Percentiles rank a stretch among this genome's conserved stretches.
Conservation (phyloP, 2,113 vertebrate species). For the Nycticryphes semicollaris region DNA sequence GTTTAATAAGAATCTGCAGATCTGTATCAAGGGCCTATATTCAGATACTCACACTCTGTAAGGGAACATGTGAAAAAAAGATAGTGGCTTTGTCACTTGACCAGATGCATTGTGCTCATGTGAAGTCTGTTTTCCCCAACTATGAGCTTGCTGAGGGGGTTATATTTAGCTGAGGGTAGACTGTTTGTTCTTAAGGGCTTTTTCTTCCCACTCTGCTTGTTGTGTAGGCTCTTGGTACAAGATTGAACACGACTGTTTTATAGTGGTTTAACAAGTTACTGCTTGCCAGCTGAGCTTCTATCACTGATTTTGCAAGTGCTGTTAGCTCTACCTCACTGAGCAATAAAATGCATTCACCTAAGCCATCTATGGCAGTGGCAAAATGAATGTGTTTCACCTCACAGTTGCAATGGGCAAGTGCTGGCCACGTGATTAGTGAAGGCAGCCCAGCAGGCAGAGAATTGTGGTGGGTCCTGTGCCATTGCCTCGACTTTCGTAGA, state of each 20-base stretch:
- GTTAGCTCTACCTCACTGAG: not conserved
- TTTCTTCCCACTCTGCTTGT: not conserved
- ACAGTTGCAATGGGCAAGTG: not conserved
- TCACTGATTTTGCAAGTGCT: not conserved
- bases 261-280: not conserved
- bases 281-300: not conserved
- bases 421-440: not conserved
- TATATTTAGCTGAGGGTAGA: slow-evolving; percentile 1
- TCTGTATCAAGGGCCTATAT: not conserved
- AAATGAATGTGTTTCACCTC: not conserved
- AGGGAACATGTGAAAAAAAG: rapidly evolving
- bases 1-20: not conserved
- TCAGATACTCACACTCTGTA: not conserved
- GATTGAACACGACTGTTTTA: not conserved
- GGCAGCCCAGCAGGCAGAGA: not conserved
- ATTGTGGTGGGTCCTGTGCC: not conserved
- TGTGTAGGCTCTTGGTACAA: not conserved
- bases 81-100: not conserved
- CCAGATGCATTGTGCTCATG: not conserved
- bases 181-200: not conserved
- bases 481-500: not conserved
- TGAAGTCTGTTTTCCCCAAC: not conserved
- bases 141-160: not conserved
- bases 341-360: not conserved
- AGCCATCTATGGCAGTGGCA: not conserved